phyloP scores from a whole-genome alignment of 1,140 invertebrate genomes.

The Orius insidiosus region DNA sequence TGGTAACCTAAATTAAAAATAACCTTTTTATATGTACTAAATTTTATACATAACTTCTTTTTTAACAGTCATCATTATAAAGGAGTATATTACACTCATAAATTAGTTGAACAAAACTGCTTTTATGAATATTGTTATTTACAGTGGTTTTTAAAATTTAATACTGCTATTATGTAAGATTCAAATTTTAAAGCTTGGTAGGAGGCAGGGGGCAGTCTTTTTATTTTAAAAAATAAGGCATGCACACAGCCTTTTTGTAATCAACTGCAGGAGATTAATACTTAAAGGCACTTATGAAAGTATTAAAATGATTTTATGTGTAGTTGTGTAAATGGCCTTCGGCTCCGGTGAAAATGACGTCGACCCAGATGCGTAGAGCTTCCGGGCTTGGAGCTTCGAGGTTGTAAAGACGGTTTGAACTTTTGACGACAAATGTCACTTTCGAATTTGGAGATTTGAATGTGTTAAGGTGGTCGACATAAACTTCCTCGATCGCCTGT shows the following conservation, averaged over 20 bases:
- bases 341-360: slow-evolving; percentile 81
- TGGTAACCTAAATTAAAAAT: no score
- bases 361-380: slow-evolving; percentile 92
- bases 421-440: slow-evolving; percentile 92
- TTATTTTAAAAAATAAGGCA: background rate
- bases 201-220: background rate
- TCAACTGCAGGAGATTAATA: background rate
- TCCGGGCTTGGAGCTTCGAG: slow-evolving; percentile 85
- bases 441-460: slow-evolving; percentile 79
- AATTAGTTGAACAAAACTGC: no score
- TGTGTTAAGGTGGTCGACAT: slow-evolving; percentile 85
- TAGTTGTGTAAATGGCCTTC: slow-evolving; percentile 58
- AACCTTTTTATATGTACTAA: no score
- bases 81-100: no score
- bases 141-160: background rate
- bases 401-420: slow-evolving; percentile 71
- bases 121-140: background rate
- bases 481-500: slow-evolving; percentile 92
- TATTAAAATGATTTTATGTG: slow-evolving; percentile 5
- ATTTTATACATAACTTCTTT: no score
- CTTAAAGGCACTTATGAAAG: background rate
- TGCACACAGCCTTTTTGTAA: no score
- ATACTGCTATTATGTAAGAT: background rate
- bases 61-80: no score
- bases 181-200: background rate